Evolutionary conservation across 2,797 vertebrate genomes (phyloP), one percentile per base, ranked within the genome.

Genomic region (Micromesistius poutassou): DNA sequence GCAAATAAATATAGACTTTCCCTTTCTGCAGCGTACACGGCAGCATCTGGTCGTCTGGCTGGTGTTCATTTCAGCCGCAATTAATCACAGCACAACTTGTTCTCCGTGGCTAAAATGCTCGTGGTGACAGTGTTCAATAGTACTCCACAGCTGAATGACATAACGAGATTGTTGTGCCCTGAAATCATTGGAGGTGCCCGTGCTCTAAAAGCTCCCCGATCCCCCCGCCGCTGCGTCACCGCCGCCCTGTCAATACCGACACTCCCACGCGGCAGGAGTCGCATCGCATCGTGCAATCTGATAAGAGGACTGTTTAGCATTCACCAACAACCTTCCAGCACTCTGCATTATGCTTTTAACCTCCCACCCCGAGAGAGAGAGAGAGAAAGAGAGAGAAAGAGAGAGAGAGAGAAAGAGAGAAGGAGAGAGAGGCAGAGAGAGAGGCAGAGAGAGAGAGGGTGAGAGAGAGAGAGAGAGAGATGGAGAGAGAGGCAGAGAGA

Each of bases 261-360:
- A 80, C 84, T 84, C 84, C 83, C 83, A 78, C 86, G 85, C 85
- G 86, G 88, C 87, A 90, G 80, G 84, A 14, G 22, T 55, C 46
- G 46, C 46, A 55, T 22, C 46, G 4, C 40, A 14, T 42, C 12
- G 7, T 50, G 80, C 82, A 82, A 78, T 89, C 91, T 91, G 86
- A 89, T 88, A 42, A 42, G 40, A 87, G 90, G 76, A 35, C 89
- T 91, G 85, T 83, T 92, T 91, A 91, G 85, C 87, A 93, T 92
- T 92, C 92, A 91, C 84, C 87, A 87, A 82, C 86, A 89, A 85
- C 79, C 84, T 76, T 42, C 40, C 82, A 40, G 85, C 84, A 86
- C 90, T 84, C 85, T 88, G 87, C 88, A 90, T 91, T 91, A 88
- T 87, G 89, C 91, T 91, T 93, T 93, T 91, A 90, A 92, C 91